These are phyloP conservation scores for Palythoa grandiflora DNA, from an alignment of 92 coral and sea anemone genomes.

Conservation along the genomic window DNA sequence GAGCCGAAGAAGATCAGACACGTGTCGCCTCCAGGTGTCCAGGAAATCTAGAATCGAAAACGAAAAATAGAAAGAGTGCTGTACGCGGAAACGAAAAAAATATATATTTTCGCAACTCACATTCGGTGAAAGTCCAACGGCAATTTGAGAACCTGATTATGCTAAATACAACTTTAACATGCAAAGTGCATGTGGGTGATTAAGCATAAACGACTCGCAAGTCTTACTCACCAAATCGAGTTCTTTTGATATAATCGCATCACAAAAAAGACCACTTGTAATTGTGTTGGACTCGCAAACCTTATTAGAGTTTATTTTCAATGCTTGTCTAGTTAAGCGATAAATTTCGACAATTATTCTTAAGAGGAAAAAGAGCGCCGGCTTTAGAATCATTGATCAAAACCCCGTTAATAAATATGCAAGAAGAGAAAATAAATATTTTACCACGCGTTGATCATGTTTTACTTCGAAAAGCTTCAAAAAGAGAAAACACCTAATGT, in stretches of 20 bases:
- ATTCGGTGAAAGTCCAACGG: constrained; percentile 27
- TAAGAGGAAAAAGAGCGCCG: constrained; percentile 34
- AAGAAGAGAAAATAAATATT: constrained; percentile 77
- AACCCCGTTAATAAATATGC: constrained; percentile 80
- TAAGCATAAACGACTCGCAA: constrained; percentile 15
- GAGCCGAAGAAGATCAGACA: constrained; percentile 24
- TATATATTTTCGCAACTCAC: background rate
- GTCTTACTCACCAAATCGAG: constrained; percentile 35
- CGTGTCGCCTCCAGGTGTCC: constrained; percentile 43
- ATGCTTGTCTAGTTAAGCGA: background rate
- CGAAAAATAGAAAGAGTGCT: background rate
- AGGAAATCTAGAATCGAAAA: constrained; percentile 40
- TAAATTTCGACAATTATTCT: constrained; percentile 10
- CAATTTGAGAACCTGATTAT: constrained; percentile 14
- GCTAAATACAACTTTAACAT: constrained; percentile 17
- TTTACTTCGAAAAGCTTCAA: constrained; percentile 39
- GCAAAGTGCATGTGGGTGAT: constrained; percentile 35
- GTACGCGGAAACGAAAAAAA: constrained; percentile 22
- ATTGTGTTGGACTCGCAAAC: background rate
- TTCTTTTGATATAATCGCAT: constrained; percentile 29
- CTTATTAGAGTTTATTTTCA: background rate
- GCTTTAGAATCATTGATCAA: constrained; percentile 68
- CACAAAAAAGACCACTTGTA: constrained; percentile 24
- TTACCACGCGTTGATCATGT: constrained; percentile 55
- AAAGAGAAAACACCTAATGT: constrained; percentile 59